Conservation (phyloP, 2,113 vertebrate species). For the Macquaria ambigua region DNA sequence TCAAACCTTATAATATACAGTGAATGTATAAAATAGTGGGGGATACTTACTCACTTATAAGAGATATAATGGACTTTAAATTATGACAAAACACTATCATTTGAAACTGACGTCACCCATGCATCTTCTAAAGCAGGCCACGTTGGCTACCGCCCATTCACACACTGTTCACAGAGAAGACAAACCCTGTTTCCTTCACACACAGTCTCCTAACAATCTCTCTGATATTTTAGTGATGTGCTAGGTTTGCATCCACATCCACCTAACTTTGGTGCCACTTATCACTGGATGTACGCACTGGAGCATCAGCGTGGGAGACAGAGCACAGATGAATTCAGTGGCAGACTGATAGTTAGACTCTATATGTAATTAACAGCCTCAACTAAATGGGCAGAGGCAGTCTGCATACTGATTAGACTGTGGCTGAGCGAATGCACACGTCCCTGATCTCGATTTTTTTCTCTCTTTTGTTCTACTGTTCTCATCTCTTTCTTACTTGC, state of each 20-base stretch:
- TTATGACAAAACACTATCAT: slow-evolving; percentile 13
- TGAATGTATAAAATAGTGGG: not conserved
- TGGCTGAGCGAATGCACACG: slow-evolving; percentile 23
- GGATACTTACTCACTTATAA: not conserved
- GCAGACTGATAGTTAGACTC: slow-evolving; percentile 71
- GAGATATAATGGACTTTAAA: slow-evolving; percentile 28
- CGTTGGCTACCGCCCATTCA: too few species aligned
- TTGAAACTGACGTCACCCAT: not conserved
- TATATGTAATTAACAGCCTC: slow-evolving; percentile 78
- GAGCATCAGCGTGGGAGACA: slow-evolving; percentile 56
- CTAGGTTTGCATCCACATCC: slow-evolving; percentile 24
- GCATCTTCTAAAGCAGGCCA: slow-evolving; percentile 3
- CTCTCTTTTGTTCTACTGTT: slow-evolving; percentile 11
- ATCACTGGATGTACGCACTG: slow-evolving; percentile 52
- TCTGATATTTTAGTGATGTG: not conserved
- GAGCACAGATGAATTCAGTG: slow-evolving; percentile 71
- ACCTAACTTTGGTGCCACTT: slow-evolving; percentile 62
- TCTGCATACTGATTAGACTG: slow-evolving; percentile 75
- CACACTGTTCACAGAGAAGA: not conserved
- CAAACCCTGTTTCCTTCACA: not conserved
- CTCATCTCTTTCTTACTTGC: slow-evolving; percentile 6
- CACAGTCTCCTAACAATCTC: slow-evolving; percentile 31
- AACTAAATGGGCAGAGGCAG: slow-evolving; percentile 52
- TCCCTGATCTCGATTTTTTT: slow-evolving; percentile 4
- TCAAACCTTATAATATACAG: not conserved